Evolutionary conservation across 2,113 vertebrate species (phyloP).

Genomic region (Haliaeetus leucogaster): DNA sequence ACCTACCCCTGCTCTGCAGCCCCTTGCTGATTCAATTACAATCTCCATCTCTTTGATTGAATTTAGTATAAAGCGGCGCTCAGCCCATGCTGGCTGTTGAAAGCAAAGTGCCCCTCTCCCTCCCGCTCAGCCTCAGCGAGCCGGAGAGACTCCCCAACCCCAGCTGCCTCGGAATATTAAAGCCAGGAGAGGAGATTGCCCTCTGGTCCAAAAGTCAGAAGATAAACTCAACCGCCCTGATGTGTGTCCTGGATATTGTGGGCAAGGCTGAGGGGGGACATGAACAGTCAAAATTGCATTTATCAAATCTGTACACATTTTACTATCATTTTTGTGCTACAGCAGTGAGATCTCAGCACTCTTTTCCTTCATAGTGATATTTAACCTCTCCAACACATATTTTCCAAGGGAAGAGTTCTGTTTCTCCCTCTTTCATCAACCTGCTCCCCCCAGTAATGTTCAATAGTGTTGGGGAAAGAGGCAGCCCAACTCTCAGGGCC

Average conservation of each 20-base stretch:
- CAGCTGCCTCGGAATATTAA: neutral
- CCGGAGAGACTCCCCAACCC: neutral
- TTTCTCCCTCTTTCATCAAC: neutral
- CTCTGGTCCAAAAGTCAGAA: neutral
- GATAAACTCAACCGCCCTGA: neutral
- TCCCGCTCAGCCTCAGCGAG: neutral
- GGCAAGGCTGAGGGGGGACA: neutral
- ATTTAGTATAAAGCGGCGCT: neutral
- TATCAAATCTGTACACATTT: neutral
- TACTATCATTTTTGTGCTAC: neutral
- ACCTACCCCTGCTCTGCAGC: neutral
- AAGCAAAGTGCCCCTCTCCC: neutral
- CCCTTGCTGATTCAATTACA: conserved; percentile 28
- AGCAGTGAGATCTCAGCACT: neutral
- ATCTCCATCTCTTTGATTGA: conserved; percentile 14
- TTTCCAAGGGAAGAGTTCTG: neutral
- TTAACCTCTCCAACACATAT: neutral
- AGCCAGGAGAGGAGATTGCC: neutral
- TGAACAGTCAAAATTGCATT: neutral
- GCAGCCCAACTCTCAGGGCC: fast-evolving
- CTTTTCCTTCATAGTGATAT: neutral
- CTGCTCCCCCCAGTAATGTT: neutral
- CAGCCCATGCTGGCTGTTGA: neutral
- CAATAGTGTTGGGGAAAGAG: neutral
- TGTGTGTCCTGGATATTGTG: neutral